phyloP scores from a whole-genome alignment of 2,797 vertebrate genomes.

The Peromyscus eremicus region DNA sequence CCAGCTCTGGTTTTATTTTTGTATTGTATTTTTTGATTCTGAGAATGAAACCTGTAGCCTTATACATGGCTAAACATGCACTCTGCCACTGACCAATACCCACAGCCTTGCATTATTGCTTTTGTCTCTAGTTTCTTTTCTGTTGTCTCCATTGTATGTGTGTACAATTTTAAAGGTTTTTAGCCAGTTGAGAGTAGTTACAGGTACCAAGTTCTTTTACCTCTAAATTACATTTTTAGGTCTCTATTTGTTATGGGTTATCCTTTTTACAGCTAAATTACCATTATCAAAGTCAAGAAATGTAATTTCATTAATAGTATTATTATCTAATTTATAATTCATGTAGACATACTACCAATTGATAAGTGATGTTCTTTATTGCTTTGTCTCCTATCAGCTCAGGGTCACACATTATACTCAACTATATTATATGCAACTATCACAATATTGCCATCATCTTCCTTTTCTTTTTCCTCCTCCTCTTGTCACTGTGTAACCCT shows the following conservation, averaged over 20 bases:
- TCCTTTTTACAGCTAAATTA: slow-evolving; percentile 40
- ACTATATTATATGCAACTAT: background rate
- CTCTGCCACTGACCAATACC: background rate
- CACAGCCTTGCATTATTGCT: slow-evolving; percentile 10
- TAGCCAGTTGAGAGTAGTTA: slow-evolving; percentile 47
- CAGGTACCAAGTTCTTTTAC: background rate
- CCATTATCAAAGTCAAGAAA: slow-evolving; percentile 27
- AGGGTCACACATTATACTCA: background rate
- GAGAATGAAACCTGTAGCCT: background rate
- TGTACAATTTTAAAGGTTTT: slow-evolving; percentile 48
- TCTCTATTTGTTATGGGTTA: slow-evolving; percentile 41
- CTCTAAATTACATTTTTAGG: slow-evolving; percentile 19
- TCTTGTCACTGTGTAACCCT: background rate
- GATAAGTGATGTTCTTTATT: slow-evolving; percentile 20
- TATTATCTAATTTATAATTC: slow-evolving; percentile 28
- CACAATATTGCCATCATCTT: background rate
- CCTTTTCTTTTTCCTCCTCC: background rate
- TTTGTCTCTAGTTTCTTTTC: background rate
- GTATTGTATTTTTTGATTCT: background rate
- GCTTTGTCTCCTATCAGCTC: background rate
- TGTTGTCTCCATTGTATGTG: background rate
- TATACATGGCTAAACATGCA: background rate
- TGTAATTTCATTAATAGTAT: background rate
- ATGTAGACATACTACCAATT: slow-evolving; percentile 1
- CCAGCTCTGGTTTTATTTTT: background rate